A percentile compares a stretch with the other conserved stretches of the same genome.
Evolutionary conservation across 2,113 vertebrate genomes (phyloP).

Genomic region (Kobus ellipsiprymnus): DNA sequence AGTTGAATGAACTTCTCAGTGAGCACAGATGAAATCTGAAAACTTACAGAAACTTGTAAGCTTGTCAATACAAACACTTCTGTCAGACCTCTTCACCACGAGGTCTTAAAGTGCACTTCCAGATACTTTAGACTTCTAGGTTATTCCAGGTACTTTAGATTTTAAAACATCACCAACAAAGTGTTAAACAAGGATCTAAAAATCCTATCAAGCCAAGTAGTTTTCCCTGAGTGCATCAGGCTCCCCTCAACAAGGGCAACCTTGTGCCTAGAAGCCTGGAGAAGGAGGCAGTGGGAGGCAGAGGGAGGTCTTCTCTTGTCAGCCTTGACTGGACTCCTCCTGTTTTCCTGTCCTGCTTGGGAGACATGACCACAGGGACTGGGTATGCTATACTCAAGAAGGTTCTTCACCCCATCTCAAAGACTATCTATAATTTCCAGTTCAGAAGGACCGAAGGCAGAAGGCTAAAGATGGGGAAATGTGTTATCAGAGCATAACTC

Average conservation of each 20-base stretch:
- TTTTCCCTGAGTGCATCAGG: background rate
- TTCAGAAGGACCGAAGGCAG: background rate
- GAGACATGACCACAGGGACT: background rate
- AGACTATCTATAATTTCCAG: background rate
- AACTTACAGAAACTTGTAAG: background rate
- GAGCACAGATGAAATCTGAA: background rate
- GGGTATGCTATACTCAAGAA: no score
- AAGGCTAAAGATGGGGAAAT: background rate
- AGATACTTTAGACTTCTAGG: background rate
- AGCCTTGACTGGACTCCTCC: background rate
- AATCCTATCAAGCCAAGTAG: background rate
- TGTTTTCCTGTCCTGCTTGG: background rate
- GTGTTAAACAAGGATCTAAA: background rate
- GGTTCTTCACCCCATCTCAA: background rate
- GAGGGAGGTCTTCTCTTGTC: background rate
- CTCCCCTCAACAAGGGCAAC: no score
- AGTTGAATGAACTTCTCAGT: background rate
- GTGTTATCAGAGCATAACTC: background rate
- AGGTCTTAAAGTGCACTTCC: background rate
- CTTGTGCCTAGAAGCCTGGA: background rate
- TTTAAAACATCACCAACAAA: background rate
- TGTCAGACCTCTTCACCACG: background rate
- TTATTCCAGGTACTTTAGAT: background rate
- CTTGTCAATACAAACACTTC: background rate
- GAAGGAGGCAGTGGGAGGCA: background rate